Evolutionary conservation across 2,797 vertebrate genomes (phyloP).

Genomic region (Lithobates pipiens): DNA sequence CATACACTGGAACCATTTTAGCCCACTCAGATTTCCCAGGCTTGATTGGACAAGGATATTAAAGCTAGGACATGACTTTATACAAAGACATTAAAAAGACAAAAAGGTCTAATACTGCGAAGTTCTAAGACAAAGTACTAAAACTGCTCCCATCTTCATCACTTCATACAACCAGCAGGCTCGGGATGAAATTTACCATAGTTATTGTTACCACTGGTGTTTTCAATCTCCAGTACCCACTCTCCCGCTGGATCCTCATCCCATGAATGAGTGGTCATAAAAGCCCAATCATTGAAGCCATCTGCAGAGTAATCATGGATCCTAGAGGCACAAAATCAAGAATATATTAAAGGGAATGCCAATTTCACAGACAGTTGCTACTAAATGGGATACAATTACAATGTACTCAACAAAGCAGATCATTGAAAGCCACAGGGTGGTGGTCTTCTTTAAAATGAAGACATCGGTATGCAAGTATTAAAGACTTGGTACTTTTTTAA

Average conservation of each 20-base stretch:
- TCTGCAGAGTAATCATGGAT: constrained; percentile 92
- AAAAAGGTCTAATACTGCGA: no score
- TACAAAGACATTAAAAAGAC: no score
- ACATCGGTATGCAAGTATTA: no score
- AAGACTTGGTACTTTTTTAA: neutral
- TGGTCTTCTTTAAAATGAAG: no score
- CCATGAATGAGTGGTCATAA: constrained; percentile 97
- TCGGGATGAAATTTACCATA: constrained; percentile 70
- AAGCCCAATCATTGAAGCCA: constrained; percentile 96
- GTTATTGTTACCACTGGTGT: constrained; percentile 81
- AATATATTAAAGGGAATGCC: neutral
- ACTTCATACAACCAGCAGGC: neutral
- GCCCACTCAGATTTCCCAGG: neutral
- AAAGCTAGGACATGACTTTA: neutral
- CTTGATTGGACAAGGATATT: neutral
- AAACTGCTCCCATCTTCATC: neutral
- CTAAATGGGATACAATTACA: neutral
- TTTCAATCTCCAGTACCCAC: constrained; percentile 92
- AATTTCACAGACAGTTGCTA: neutral
- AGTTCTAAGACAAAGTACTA: neutral
- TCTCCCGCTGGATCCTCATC: constrained; percentile 92
- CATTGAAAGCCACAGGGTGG: no score
- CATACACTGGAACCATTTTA: neutral
- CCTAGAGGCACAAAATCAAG: constrained; percentile 69
- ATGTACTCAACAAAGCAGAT: neutral